Base-by-base conservation (phyloP, 2,888 invertebrate genomes). In the Dryococelus australis region DNA sequence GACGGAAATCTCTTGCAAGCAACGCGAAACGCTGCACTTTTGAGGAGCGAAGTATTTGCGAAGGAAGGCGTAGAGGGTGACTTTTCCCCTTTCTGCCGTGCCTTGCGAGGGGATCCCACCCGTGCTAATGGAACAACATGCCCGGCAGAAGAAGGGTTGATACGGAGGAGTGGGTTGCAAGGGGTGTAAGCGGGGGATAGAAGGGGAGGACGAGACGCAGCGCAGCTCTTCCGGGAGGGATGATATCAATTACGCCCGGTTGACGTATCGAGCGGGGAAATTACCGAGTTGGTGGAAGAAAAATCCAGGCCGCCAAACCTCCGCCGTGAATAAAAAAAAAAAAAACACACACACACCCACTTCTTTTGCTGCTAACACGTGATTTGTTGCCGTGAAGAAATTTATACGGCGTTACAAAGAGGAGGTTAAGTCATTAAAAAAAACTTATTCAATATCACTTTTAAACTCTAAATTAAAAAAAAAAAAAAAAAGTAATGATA, bases 161-260 rank as follows among this genome's bases (percentile, higher is more conserved):
- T 8, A 65, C 65, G 65, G 65, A 8, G 13, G 8, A 20, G 51
- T 5, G 51, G 51, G 35, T 35, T 35, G 35, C 35, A 35, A 47
- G 47, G 47, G 20, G 65, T n/a, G 65, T 65, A 0, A 20, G 65
- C 65, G 8, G 8, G 65, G 65, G 65, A 24, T 8, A 10, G 16
- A 10, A 65, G 65, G 24, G 16, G 1, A 20, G 16, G 65, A 65
- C 65, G 13, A 10, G 24, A 20, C 24, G 24, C 13, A 12, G 51
- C 20, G 65, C 20, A 0, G 24, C 65, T 65, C 65, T 65, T 65
- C 10, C 65, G 65, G 65, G 65, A 0, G 13, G 12, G 65, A 16
- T 65, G 65, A 65, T 65, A 65, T 65, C 65, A 65, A 65, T 65
- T 65, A 65, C 65, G 65, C 65, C 65, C n/a, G 24, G 65, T n/a